Evolutionary conservation across 2,888 invertebrate species (phyloP).

Genomic region (Andrena haemorrhoa): DNA sequence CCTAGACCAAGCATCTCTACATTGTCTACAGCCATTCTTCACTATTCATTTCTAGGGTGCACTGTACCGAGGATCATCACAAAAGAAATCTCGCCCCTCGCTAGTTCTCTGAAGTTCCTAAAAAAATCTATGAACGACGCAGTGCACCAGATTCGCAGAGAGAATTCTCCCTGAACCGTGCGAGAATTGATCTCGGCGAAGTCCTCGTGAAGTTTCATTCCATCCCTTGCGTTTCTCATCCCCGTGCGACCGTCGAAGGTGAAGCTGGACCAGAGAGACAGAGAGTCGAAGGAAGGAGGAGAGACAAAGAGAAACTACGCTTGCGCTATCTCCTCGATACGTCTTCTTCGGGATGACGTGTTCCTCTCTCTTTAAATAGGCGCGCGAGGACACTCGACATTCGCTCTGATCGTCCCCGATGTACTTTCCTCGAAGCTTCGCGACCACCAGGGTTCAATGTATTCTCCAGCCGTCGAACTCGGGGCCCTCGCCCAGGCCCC

Average conservation of each 20-base stretch:
- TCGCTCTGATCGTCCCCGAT: constrained; percentile 54
- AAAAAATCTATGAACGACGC: no score
- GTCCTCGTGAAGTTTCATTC: neutral
- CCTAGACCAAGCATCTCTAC: no score
- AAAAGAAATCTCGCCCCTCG: no score
- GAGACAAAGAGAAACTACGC: constrained; percentile 58
- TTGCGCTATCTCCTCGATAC: constrained; percentile 74
- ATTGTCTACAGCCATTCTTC: no score
- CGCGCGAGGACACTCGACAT: constrained; percentile 71
- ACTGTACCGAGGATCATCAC: no score
- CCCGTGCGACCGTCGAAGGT: constrained; percentile 25
- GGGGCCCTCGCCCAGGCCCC: no score
- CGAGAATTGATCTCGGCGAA: no score
- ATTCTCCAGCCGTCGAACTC: no score
- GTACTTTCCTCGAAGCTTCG: neutral
- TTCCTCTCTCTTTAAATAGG: constrained; percentile 67
- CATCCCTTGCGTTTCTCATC: constrained; percentile 19
- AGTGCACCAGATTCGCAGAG: no score
- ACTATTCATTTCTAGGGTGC: no score
- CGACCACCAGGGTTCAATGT: neutral
- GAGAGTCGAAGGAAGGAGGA: constrained; percentile 65
- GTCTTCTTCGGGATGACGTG: constrained; percentile 72
- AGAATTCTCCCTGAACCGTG: no score
- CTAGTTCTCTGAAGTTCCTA: no score
- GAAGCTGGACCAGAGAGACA: constrained; percentile 47